Evolutionary conservation across 2,797 vertebrate species (phyloP).

Genomic region (Parotocinclus haroldoi): DNA sequence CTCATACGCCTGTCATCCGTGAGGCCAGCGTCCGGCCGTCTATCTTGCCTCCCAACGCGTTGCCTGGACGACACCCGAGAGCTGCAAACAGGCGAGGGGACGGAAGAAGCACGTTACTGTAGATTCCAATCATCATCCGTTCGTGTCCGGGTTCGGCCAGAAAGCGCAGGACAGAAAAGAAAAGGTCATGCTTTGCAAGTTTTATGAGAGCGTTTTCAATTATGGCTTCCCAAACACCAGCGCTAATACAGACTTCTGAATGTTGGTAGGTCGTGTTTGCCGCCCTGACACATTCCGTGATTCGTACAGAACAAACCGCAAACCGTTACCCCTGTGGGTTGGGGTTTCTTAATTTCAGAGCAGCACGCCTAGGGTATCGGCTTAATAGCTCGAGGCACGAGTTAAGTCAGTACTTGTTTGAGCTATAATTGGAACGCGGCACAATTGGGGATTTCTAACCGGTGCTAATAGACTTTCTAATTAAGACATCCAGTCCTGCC

Average conservation of each 20-base stretch:
- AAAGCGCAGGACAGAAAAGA: conserved; percentile 57
- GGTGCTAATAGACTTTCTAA: conserved; percentile 41
- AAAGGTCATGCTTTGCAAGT: conserved; percentile 82
- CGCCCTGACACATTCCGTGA: no score
- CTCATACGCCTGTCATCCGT: conserved; percentile 30
- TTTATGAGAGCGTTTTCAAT: conserved; percentile 73
- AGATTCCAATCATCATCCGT: conserved; percentile 5
- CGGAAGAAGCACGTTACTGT: background rate
- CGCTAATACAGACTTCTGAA: conserved; percentile 2
- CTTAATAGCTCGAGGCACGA: conserved; percentile 27
- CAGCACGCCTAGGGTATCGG: conserved; percentile 13
- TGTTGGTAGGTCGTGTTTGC: no score
- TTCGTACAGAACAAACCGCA: no score
- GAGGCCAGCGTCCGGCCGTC: conserved; percentile 29
- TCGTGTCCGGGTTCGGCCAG: conserved; percentile 5
- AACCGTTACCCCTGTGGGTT: background rate
- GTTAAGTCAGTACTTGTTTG: conserved; percentile 28
- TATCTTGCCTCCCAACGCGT: conserved; percentile 39
- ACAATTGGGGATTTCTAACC: conserved; percentile 26
- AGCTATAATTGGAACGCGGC: conserved; percentile 34
- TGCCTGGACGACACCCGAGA: no score
- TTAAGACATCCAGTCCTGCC: conserved; percentile 23
- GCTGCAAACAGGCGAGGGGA: background rate
- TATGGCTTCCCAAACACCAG: conserved; percentile 75
- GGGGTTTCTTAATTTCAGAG: conserved; percentile 33